These are phyloP conservation scores for Gymnothorax javanicus DNA, from an alignment of 2,797 vertebrate species.

Conservation along the genomic window DNA sequence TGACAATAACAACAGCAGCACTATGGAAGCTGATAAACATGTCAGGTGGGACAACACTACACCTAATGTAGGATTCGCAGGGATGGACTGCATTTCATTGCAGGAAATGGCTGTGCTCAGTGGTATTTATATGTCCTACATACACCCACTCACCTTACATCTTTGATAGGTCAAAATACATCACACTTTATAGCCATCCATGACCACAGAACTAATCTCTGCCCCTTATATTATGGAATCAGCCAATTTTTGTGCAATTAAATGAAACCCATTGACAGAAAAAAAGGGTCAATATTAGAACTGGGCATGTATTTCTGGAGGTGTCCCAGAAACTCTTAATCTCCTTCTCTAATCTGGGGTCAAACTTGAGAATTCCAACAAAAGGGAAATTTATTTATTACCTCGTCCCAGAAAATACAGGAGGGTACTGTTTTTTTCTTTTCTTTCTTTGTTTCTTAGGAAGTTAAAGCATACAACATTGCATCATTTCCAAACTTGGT, in stretches of 20 bases:
- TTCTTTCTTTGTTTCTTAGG: too few species aligned
- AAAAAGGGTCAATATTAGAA: neutral
- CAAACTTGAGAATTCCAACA: neutral
- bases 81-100: neutral
- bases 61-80: neutral
- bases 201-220: neutral
- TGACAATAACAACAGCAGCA: neutral
- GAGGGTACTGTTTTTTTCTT: too few species aligned
- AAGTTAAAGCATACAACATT: too few species aligned
- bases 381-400: constrained; percentile 35
- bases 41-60: too few species aligned
- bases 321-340: too few species aligned
- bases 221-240: neutral
- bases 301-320: neutral
- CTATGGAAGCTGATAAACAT: neutral
- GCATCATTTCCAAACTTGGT: too few species aligned
- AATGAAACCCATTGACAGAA: neutral
- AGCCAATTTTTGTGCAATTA: neutral
- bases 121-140: neutral
- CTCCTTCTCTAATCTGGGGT: neutral
- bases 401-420: too few species aligned
- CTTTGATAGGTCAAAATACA: neutral
- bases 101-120: neutral
- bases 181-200: neutral
- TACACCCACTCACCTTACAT: neutral